Base-by-base conservation (phyloP, 2,888 invertebrate species). In the Acrocyrtus sp. region DNA sequence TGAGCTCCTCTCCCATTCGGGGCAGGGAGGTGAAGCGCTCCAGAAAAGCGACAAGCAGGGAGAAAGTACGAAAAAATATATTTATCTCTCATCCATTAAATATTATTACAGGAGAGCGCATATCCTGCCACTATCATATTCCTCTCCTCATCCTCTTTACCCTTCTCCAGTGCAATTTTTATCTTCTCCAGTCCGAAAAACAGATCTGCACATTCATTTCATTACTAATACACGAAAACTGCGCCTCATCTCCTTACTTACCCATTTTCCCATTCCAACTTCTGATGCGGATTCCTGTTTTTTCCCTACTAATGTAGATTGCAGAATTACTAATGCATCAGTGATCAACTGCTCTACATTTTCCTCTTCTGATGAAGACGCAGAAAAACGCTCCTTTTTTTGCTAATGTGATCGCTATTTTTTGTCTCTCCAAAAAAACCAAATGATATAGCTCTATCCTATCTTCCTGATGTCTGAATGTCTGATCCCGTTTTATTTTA, bases 11-110 rank as follows among this genome's bases (percentile, higher is more conserved):
- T 58, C 78, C 78, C 50, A 69, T 77, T 24, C 72, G 75, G 39
- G 74, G 66, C 62, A 70, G 77, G 10, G 66, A 75, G 62, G 58
- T 69, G 54, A 78, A 75, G 63, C 70, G 77, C 22, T 70, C 73
- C 51, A 68, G 78, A 56, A 78, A 78, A 69, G 70, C 68, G 47
- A 69, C 78, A 41, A 75, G 72, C 22, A 78, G 66, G 54, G 78
- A 75, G 62, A 78, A 78, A 74, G 78, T 78, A 74, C 50, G 78
- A 75, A 58, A 78, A 78, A 74, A 75, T 78, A 74, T 51, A 70
- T 60, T 34, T 8, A 34, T 34, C 6, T n/a, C n/a, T n/a, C 34
- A 34, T 34, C 34, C 12, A 34, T 34, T 34, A 34, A 34, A 34
- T 34, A 34, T 34, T 34, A 34, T 34, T 34, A n/a, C n/a, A n/a